Conservation (phyloP, 2,797 vertebrate genomes). For the Anas flavirostris region DNA sequence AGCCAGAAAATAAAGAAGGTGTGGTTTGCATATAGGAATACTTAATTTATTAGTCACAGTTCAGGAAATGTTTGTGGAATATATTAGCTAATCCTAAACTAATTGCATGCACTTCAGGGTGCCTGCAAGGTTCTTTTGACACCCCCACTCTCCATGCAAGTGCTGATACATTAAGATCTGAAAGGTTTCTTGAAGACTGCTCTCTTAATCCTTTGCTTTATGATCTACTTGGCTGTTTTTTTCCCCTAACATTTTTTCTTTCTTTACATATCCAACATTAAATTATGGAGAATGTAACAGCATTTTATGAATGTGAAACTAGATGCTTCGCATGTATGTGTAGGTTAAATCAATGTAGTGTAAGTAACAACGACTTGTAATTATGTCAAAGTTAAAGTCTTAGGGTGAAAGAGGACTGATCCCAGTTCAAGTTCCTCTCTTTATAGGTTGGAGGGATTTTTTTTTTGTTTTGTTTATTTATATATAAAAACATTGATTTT, state of each 20-base stretch:
- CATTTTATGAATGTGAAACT: rapidly evolving
- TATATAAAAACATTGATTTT: not conserved
- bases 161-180: not conserved
- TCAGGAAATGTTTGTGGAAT: not conserved
- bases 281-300: not conserved
- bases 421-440: not conserved
- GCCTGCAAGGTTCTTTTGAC: not conserved
- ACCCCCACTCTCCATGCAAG: not conserved
- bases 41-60: not conserved
- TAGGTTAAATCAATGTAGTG: not conserved
- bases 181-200: not conserved
- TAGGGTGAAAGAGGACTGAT: not conserved
- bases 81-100: not conserved
- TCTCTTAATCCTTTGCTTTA: not conserved
- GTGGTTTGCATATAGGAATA: not conserved
- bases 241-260: not conserved
- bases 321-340: not conserved
- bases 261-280: too few species aligned
- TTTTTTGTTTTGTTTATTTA: not conserved
- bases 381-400: not conserved
- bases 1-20: constrained; percentile 89
- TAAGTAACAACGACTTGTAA: not conserved
- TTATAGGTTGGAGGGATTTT: not conserved
- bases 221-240: not conserved
- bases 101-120: not conserved